Conservation (phyloP, 2,888 invertebrate genomes). For the Drosophila robusta region DNA sequence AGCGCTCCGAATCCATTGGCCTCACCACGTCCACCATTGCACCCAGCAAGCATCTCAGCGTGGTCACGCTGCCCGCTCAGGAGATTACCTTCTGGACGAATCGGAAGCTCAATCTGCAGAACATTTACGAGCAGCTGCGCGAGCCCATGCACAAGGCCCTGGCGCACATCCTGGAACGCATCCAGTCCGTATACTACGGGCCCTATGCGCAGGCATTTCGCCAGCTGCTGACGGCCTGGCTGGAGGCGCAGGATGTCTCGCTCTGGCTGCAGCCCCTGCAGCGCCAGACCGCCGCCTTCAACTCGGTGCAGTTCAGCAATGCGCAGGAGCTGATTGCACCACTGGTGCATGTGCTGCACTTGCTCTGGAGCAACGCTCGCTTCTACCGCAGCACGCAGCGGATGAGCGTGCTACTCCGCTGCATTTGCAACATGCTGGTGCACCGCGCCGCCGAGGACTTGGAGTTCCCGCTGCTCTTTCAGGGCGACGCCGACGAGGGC, state of each 20-base stretch:
- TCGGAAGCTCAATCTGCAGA: slow-evolving; percentile 92
- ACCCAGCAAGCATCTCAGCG: slow-evolving; percentile 38
- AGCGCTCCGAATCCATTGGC: slow-evolving; percentile 70
- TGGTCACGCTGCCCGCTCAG: slow-evolving; percentile 86
- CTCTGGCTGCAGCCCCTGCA: slow-evolving; percentile 92
- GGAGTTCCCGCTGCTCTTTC: slow-evolving; percentile 93
- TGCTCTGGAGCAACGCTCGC: slow-evolving; percentile 94
- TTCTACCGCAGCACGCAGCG: slow-evolving; percentile 89
- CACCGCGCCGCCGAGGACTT: slow-evolving; percentile 90
- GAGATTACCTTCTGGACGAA: slow-evolving; percentile 94
- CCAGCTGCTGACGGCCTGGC: slow-evolving; percentile 90
- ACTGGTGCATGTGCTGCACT: slow-evolving; percentile 93
- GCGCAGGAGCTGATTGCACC: slow-evolving; percentile 87
- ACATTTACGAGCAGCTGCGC: slow-evolving; percentile 93
- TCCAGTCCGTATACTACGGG: slow-evolving; percentile 91
- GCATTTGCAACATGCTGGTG: slow-evolving; percentile 93
- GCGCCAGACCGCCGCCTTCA: slow-evolving; percentile 86
- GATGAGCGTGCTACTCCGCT: slow-evolving; percentile 90
- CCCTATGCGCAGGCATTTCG: slow-evolving; percentile 92
- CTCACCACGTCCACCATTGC: slow-evolving; percentile 6
- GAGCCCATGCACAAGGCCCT: slow-evolving; percentile 93
- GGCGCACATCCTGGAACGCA: slow-evolving; percentile 91
- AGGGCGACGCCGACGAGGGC: slow-evolving; percentile 92
- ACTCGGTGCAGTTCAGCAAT: slow-evolving; percentile 90
- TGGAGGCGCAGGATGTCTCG: slow-evolving; percentile 94